Evolutionary conservation across 1,140 invertebrate species (phyloP), one percentile per base, ranked within the genome.

Genomic region (Pseudomyrmex flavicornis): DNA sequence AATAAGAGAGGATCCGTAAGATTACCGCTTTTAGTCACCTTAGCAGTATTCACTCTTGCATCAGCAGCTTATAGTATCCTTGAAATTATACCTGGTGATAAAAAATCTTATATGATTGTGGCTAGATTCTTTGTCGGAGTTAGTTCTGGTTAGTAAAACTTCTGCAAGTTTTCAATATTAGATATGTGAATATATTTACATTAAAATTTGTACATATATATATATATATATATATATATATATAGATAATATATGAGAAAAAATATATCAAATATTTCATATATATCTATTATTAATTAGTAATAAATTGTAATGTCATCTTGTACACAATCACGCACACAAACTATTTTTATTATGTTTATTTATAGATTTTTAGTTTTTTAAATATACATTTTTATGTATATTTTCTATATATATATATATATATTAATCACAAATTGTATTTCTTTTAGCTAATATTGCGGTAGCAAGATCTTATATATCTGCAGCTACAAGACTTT

Each of bases 381-480:
- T 4, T 26, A 4, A 83, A 72, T 13, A 61, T 10, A 15, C n/a
- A 54, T 75, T 22, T 15, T 44, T 54, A 22, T 50, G 48, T 50
- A 50, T 10, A 12, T 10, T 12, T 50, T 13, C 2, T 2, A 13
- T 50, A 76, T 56, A 56, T 22, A 46, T 65, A 5, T 2, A 15
- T n/a, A 20, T 77, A 1, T 17, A 35, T 50, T 35, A 62, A 80
- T 56, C 48, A 7, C 22, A 26, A 26, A 35, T 22, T 35, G 58
- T 72, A n/a, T 79, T 87, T 75, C 84, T 95, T 95, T 4, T 92
- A 98, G 97, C 98, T 1, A 98, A 98, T 92, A 97, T 98, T 87
- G 97, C 98, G 1, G 96, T 97, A 26, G 98, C 97, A 77, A 95
- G 98, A 63, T 97, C 98, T 2, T 98, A 98, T 93, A 92, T 98